phyloP scores from a whole-genome alignment of 2,888 invertebrate species.

The Thereva unica region DNA sequence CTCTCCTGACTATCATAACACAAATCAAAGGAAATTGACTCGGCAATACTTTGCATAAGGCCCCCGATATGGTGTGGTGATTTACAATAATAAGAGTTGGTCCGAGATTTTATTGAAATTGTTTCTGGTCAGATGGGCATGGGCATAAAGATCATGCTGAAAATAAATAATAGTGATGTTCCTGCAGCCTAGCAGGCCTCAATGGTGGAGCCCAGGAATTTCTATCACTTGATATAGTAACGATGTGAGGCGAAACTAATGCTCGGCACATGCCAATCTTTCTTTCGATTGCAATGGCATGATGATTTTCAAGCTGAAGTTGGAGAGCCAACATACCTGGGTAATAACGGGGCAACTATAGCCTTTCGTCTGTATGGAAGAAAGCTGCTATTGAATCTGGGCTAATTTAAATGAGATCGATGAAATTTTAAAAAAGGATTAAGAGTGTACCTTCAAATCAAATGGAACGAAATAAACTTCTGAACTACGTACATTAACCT shows the following conservation, averaged over 20 bases:
- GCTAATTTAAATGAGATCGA: too few species aligned
- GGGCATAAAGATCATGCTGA: constrained; percentile 29
- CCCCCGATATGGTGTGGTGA: constrained; percentile 40
- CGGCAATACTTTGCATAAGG: constrained; percentile 39
- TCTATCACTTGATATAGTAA: constrained; percentile 15
- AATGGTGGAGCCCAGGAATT: constrained; percentile 12
- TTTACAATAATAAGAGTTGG: constrained; percentile 41
- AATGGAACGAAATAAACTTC: too few species aligned
- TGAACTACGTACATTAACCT: too few species aligned
- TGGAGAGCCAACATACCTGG: too few species aligned
- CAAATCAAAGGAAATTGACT: constrained; percentile 42
- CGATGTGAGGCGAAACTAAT: constrained; percentile 12
- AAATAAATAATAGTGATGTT: constrained; percentile 22
- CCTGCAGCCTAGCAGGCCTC: not conserved
- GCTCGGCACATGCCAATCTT: constrained; percentile 18
- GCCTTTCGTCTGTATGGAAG: too few species aligned
- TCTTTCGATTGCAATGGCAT: not conserved
- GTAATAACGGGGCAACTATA: too few species aligned
- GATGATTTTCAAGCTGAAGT: too few species aligned
- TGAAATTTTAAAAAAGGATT: too few species aligned
- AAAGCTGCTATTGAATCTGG: too few species aligned
- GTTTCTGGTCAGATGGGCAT: constrained; percentile 36
- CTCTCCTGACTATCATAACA: constrained; percentile 29
- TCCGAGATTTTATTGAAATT: constrained; percentile 39
- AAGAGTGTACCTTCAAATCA: too few species aligned